Evolutionary conservation across 2,797 vertebrate genomes (phyloP).

Genomic region (Phrynocephalus vlangalii): DNA sequence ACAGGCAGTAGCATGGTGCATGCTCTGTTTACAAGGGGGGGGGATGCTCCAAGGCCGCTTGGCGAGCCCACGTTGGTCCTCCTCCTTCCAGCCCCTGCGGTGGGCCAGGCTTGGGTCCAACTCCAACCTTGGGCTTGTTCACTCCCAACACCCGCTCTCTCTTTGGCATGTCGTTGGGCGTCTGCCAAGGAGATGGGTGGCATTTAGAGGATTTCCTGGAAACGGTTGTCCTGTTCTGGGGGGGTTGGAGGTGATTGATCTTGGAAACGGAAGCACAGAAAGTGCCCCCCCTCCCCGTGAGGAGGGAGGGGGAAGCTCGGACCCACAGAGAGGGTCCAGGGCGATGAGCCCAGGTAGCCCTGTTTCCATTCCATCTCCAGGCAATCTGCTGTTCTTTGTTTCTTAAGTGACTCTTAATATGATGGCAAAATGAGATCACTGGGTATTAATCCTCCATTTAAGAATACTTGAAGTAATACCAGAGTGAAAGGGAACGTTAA

Average conservation of each 20-base stretch:
- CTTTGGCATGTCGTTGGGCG: slow-evolving; percentile 56
- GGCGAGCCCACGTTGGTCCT: no score
- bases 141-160: slow-evolving; percentile 15
- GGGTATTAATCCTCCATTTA: slow-evolving; percentile 48
- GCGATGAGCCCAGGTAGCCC: slow-evolving; percentile 24
- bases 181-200: slow-evolving; percentile 58
- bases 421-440: slow-evolving; percentile 64
- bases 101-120: neutral
- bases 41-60: no score
- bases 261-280: slow-evolving; percentile 66
- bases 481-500: slow-evolving; percentile 39
- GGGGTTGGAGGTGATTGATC: slow-evolving; percentile 61
- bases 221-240: slow-evolving; percentile 61
- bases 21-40: no score
- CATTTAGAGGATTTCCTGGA: slow-evolving; percentile 73
- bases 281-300: slow-evolving; percentile 49
- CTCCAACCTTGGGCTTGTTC: neutral
- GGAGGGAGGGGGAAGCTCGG: slow-evolving; percentile 51
- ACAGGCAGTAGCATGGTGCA: no score
- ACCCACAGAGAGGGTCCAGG: neutral
- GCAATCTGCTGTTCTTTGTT: slow-evolving; percentile 56
- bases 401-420: slow-evolving; percentile 60
- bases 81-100: no score
- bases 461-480: slow-evolving; percentile 39
- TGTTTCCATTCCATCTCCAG: slow-evolving; percentile 69